A percentile compares a stretch with the other conserved stretches of the same genome.
These are phyloP conservation scores for Alviniconcha strummeri DNA, from an alignment of 2,888 invertebrate genomes.

Conservation along the genomic window DNA sequence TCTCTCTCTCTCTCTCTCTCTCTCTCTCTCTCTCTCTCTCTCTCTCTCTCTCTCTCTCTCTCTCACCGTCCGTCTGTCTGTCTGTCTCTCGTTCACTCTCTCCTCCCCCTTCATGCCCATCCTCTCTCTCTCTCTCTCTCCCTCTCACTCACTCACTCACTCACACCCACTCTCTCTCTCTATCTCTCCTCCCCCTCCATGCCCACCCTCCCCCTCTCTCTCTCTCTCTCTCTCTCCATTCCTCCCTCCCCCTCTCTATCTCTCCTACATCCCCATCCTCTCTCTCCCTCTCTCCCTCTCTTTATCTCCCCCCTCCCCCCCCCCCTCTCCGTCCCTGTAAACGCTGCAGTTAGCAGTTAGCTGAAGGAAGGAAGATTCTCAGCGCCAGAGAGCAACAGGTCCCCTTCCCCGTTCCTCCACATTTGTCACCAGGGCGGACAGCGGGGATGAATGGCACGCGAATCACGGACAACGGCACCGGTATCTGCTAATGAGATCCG, in stretches of 20 bases:
- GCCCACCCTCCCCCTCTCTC: neutral
- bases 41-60: neutral
- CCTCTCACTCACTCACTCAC: neutral
- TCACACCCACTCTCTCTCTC: neutral
- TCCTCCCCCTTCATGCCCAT: neutral
- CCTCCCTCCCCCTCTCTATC: neutral
- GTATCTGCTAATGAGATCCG: conserved; percentile 8
- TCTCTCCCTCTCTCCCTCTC: neutral
- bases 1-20: neutral
- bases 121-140: neutral
- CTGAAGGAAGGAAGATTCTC: no score
- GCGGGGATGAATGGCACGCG: neutral
- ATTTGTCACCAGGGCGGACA: neutral
- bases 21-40: neutral
- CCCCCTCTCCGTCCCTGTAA: neutral
- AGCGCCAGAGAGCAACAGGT: no score
- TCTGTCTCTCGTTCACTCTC: neutral
- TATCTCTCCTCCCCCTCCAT: neutral
- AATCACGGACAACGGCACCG: neutral
- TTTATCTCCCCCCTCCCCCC: neutral
- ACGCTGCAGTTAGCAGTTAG: neutral
- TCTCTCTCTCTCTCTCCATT: neutral
- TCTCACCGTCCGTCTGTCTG: neutral
- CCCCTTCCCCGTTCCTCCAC: neutral
- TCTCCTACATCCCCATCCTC: neutral